Evolutionary conservation across 1,140 invertebrate genomes (phyloP).

Genomic region (Batillaria attramentaria): DNA sequence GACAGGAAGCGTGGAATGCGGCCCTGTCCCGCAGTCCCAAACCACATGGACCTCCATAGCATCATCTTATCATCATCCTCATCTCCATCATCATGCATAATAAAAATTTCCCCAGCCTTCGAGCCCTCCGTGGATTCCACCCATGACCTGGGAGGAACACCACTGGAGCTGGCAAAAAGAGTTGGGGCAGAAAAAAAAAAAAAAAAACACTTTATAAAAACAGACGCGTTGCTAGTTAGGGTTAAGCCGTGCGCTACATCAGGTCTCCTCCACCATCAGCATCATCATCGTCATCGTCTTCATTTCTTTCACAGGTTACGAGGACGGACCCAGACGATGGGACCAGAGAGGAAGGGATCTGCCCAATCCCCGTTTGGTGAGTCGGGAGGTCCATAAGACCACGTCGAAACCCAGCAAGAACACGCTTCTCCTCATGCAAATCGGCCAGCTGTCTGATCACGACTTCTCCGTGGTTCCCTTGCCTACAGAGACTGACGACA

Average conservation of each 20-base stretch:
- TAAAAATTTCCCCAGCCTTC: too few relatives aligned
- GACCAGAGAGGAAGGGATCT: background rate
- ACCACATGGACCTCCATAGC: too few relatives aligned
- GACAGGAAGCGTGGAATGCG: too few relatives aligned
- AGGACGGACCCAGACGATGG: background rate
- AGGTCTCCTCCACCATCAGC: background rate
- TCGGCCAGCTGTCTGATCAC: slow-evolving; percentile 97
- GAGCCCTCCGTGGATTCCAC: too few relatives aligned
- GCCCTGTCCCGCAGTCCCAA: too few relatives aligned
- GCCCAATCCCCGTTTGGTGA: slow-evolving; percentile 31
- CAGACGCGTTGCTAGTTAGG: background rate
- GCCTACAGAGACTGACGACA: slow-evolving; percentile 13
- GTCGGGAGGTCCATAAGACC: slow-evolving; percentile 25
- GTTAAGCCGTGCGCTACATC: background rate
- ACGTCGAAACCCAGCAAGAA: background rate
- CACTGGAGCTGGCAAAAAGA: too few relatives aligned
- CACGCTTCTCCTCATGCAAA: slow-evolving; percentile 92
- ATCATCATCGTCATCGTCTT: background rate
- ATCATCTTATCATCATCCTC: too few relatives aligned
- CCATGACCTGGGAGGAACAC: too few relatives aligned
- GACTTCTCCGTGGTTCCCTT: slow-evolving; percentile 77
- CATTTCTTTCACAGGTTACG: background rate
- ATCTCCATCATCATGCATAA: too few relatives aligned
- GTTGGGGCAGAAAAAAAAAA: too few relatives aligned
- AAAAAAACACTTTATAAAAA: slow-evolving; percentile 3